Evolutionary conservation across 2,888 invertebrate genomes (phyloP).

Genomic region (Mongoloraphidia duomilia): DNA sequence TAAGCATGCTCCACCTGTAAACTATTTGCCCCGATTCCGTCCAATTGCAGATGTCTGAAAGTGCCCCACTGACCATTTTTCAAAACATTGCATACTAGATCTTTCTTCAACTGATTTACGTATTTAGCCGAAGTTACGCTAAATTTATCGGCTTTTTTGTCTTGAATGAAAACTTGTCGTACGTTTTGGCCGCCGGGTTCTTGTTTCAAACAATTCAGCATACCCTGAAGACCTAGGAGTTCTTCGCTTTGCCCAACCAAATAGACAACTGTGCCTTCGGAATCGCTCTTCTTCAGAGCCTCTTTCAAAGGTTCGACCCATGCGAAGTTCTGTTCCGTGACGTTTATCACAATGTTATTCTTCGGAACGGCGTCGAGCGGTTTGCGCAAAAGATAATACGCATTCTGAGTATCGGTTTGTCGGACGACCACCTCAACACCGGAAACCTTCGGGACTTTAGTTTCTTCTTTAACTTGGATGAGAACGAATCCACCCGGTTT

Average conservation of each 20-base stretch:
- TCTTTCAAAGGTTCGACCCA: slow-evolving; percentile 76
- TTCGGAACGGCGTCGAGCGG: slow-evolving; percentile 25
- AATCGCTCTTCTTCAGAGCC: slow-evolving; percentile 50
- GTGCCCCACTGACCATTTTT: slow-evolving; percentile 75
- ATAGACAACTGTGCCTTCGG: slow-evolving; percentile 44
- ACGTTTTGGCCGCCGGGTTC: slow-evolving; percentile 74
- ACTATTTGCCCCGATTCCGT: slow-evolving; percentile 25
- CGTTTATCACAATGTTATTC: slow-evolving; percentile 39
- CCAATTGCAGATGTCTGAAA: slow-evolving; percentile 64
- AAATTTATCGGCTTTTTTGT: slow-evolving; percentile 44
- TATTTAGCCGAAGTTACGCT: slow-evolving; percentile 41
- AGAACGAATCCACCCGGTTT: slow-evolving; percentile 57
- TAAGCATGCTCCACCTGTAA: slow-evolving; percentile 81
- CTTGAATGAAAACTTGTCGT: slow-evolving; percentile 57
- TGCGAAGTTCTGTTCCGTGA: slow-evolving; percentile 52
- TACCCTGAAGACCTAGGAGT: slow-evolving; percentile 66
- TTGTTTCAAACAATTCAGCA: slow-evolving; percentile 77
- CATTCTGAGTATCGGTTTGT: slow-evolving; percentile 47
- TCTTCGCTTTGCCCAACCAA: slow-evolving; percentile 55
- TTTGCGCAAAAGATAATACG: slow-evolving; percentile 53
- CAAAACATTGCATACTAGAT: slow-evolving; percentile 75
- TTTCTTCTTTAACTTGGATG: slow-evolving; percentile 42
- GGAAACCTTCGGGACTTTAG: slow-evolving; percentile 24
- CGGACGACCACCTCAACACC: slow-evolving; percentile 42
- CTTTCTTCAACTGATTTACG: slow-evolving; percentile 48